Evolutionary conservation across 2,888 invertebrate genomes (phyloP).

Genomic region (Trissonchulus latispiculum): DNA sequence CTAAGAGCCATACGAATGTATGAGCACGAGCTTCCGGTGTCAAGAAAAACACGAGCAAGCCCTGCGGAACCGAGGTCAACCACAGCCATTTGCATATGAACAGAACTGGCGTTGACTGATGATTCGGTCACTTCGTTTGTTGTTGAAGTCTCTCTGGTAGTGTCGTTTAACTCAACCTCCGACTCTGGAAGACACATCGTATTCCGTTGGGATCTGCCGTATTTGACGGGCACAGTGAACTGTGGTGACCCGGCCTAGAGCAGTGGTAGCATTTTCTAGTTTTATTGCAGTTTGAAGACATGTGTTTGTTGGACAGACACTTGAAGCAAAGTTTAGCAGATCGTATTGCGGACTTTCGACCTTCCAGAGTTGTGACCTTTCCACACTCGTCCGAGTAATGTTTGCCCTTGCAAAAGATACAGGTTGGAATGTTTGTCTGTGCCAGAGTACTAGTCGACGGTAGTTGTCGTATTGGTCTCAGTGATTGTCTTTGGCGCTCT

Average conservation of each 20-base stretch:
- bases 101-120: background rate
- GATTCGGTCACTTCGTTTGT: background rate
- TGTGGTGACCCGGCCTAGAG: background rate
- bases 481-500: too few relatives aligned
- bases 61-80: background rate
- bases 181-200: too few relatives aligned
- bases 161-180: too few relatives aligned
- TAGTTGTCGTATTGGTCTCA: too few relatives aligned
- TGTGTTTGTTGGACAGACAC: slow-evolving; percentile 2
- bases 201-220: too few relatives aligned
- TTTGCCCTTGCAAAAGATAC: slow-evolving; percentile 1
- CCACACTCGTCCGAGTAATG: background rate
- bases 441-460: background rate
- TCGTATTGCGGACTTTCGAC: background rate
- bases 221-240: too few relatives aligned
- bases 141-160: too few relatives aligned
- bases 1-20: background rate
- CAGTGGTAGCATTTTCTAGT: background rate
- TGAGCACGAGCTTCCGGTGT: background rate
- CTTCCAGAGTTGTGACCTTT: background rate
- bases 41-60: background rate
- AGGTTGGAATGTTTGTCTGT: too few relatives aligned
- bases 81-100: background rate
- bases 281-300: background rate
- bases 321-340: background rate